Evolutionary conservation across 1,140 invertebrate genomes (phyloP).

Genomic region (Bursaphelenchus mucronatus): DNA sequence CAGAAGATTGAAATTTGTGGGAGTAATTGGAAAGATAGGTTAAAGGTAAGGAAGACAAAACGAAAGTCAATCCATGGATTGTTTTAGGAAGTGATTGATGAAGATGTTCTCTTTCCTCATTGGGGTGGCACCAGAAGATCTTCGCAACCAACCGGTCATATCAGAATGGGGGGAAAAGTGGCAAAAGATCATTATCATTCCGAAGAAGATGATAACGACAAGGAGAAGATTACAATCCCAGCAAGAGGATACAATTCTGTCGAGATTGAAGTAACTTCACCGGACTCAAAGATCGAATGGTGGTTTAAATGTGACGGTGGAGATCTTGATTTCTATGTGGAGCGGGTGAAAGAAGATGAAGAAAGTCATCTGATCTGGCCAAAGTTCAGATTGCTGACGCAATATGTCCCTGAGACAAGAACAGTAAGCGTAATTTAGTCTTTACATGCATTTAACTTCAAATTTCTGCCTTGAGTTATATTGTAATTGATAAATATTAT

Average conservation of each 20-base stretch:
- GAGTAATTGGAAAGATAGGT: slow-evolving; percentile 44
- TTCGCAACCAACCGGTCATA: slow-evolving; percentile 38
- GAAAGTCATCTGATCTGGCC: slow-evolving; percentile 40
- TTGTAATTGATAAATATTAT: neutral
- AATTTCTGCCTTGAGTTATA: too few relatives aligned
- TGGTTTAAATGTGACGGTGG: slow-evolving; percentile 42
- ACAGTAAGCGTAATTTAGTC: slow-evolving; percentile 16
- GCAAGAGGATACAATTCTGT: slow-evolving; percentile 32
- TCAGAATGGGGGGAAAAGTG: slow-evolving; percentile 48
- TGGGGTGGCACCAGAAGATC: slow-evolving; percentile 44
- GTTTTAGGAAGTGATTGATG: slow-evolving; percentile 42
- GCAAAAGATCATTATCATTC: slow-evolving; percentile 29
- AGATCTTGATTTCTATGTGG: slow-evolving; percentile 42
- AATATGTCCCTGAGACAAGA: slow-evolving; percentile 42
- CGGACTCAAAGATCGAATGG: slow-evolving; percentile 27
- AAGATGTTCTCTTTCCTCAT: slow-evolving; percentile 41
- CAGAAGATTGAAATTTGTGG: slow-evolving; percentile 48
- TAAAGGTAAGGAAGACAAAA: slow-evolving; percentile 24
- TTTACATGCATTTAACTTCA: neutral
- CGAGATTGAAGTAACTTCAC: slow-evolving; percentile 30
- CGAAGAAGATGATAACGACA: slow-evolving; percentile 13
- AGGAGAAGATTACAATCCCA: slow-evolving; percentile 33
- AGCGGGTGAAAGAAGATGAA: slow-evolving; percentile 19
- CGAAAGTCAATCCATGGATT: slow-evolving; percentile 6
- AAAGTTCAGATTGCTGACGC: slow-evolving; percentile 45